These are phyloP conservation scores for Oxyura jamaicensis DNA, from an alignment of 2,113 vertebrate species.

Conservation along the genomic window DNA sequence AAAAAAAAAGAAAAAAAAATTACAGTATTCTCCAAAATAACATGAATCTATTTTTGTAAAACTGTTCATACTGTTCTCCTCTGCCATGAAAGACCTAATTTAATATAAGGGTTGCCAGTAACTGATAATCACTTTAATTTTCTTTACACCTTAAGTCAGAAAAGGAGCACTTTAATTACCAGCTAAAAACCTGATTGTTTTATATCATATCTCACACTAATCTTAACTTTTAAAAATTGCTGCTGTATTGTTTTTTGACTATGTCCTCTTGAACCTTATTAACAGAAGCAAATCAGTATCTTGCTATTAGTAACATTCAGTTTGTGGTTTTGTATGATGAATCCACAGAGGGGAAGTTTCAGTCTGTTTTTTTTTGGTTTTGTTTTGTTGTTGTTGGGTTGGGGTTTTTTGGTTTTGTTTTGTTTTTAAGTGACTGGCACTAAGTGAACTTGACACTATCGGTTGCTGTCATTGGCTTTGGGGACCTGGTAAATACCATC, in stretches of 20 bases:
- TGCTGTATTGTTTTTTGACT: constrained; percentile 71
- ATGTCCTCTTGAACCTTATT: constrained; percentile 69
- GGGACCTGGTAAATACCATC: constrained; percentile 52
- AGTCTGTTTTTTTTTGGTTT: neutral
- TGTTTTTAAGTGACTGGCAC: constrained; percentile 70
- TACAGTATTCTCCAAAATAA: constrained; percentile 77
- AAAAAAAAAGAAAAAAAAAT: constrained; percentile 13
- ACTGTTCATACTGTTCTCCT: constrained; percentile 79
- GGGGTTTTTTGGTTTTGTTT: neutral
- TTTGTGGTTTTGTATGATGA: constrained; percentile 64
- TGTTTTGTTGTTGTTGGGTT: neutral
- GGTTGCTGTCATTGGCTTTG: constrained; percentile 70
- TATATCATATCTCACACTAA: constrained; percentile 75
- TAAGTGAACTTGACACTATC: constrained; percentile 73
- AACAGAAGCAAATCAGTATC: constrained; percentile 70
- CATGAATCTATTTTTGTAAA: constrained; percentile 84
- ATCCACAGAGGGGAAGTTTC: constrained; percentile 52
- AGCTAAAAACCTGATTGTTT: constrained; percentile 70
- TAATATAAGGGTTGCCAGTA: constrained; percentile 78
- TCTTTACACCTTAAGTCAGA: constrained; percentile 73
- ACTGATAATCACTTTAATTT: constrained; percentile 76
- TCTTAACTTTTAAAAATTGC: constrained; percentile 75
- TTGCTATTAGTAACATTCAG: constrained; percentile 63
- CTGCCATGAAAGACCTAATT: constrained; percentile 76
- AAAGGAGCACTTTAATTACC: constrained; percentile 80